Evolutionary conservation across 1,140 invertebrate species (phyloP), one percentile per base, ranked within the genome.

Genomic region (Harpegnathos saltator): DNA sequence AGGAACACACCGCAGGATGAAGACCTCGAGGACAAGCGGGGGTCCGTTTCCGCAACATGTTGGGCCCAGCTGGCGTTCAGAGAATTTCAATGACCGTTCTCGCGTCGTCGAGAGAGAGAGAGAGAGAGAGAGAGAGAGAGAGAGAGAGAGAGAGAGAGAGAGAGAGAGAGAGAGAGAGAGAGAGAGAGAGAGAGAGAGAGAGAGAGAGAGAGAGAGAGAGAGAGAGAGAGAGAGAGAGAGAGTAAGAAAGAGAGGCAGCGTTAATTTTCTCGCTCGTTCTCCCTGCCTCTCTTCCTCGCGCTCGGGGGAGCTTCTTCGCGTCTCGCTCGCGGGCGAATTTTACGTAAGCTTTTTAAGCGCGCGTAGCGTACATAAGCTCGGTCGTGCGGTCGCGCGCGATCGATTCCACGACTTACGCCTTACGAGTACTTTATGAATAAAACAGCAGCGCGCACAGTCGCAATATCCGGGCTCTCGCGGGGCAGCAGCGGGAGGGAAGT

Each of bases 51-150:
- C 63, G 66, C 83, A 77, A 84, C 88, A 89, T 83, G 58, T 78
- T 86, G 89, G 74, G 82, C 75, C 78, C 84, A 90, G 82, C 84
- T 90, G 87, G 71, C 59, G 65, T 58, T 81, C 78, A 19, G 22
- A 52, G 29, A 61, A 69, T 77, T 73, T 19, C 19, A 52, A 56
- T 14, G 29, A 19, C 59, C 65, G 29, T 66, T 65, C 59, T 61
- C 62, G 50, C 15, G 9, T 15, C 24, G 24, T n/a, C n/a, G n/a
- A 71, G 68, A 58, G n/a, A 59, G 56, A 59, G 11, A 59, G 56
- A 59, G 56, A 59, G n/a, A 59, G 56, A 59, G 38, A 44, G 7
- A 44, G 38, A 44, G 33, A 33, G 33, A 33, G 33, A 33, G 33
- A 33, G 33, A 33, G 15, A 58, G 54, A 58, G 33, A 33, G 33